Evolutionary conservation across 2,113 vertebrate genomes (phyloP), one percentile per base, ranked within the genome.

Genomic region (Malurus melanocephalus): DNA sequence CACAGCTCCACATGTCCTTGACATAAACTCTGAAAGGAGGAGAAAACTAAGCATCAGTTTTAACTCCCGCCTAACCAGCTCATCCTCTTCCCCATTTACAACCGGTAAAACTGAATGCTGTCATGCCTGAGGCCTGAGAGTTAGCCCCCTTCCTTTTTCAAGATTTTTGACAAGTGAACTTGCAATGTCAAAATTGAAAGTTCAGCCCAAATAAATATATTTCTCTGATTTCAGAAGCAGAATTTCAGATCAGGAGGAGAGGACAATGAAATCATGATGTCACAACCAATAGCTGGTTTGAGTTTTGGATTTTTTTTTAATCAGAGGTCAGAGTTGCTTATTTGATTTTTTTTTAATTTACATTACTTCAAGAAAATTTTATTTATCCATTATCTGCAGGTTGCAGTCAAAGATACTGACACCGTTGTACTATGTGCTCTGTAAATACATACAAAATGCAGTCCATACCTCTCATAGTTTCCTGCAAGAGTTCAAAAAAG

Each of bases 61-160:
- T 60, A 90, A 71, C 26, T 67, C 48, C 12, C 78, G 2, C 7
- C 2, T 74, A n/a, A 53, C 32, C 15, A n/a, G 5, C 3, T 42
- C 4, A 35, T 35, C 12, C 3, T 65, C 8, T 76, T 75, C 7
- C 18, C 6, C 4, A 19, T 32, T 35, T 2, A 30, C 2, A 79
- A 5, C 4, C 4, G 33, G 13, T 7, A 49, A 87, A 91, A 61
- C 2, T 22, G 16, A 56, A 65, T 76, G 13, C 3, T 80, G 11
- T 52, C 6, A 7, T 49, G 12, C 7, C 22, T 66, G 8, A 0
- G 3, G 4, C 8, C 35, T 38, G 8, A 45, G 18, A 53, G 4
- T 45, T 59, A 64, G 3, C 2, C 1, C 4, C 6, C 9, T 14
- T 49, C 16, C 40, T 65, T 57, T 71, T 57, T n/a, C 32, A 51